Evolutionary conservation across 2,888 invertebrate genomes (phyloP).

Genomic region (Trachelus stipa): DNA sequence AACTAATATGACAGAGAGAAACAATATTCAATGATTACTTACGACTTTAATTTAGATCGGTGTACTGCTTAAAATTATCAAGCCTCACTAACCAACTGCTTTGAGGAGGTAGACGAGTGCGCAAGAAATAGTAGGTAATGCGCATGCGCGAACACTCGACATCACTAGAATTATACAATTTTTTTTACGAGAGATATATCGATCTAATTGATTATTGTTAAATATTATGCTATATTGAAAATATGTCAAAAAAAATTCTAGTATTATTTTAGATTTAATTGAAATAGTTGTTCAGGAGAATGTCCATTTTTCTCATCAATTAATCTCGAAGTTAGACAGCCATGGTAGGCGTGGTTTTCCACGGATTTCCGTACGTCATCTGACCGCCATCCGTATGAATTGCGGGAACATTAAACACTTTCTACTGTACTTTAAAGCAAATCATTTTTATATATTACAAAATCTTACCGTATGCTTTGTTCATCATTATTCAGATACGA

Average conservation of each 20-base stretch:
- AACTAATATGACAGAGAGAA: neutral
- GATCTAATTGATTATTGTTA: neutral
- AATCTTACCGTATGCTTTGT: neutral
- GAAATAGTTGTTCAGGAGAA: neutral
- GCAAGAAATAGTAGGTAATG: neutral
- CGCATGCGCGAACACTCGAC: constrained; percentile 40
- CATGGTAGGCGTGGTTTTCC: constrained; percentile 33
- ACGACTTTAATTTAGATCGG: constrained; percentile 44
- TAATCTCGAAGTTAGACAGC: constrained; percentile 36
- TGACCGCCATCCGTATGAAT: neutral
- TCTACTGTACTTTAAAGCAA: neutral
- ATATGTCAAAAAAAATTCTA: neutral
- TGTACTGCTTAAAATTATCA: constrained; percentile 43
- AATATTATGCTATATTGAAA: neutral
- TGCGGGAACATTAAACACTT: neutral
- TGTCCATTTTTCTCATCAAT: neutral
- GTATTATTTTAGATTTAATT: neutral
- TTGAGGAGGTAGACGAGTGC: constrained; percentile 18
- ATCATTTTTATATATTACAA: neutral
- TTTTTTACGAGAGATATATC: neutral
- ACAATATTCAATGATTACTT: constrained; percentile 32
- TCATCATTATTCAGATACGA: neutral
- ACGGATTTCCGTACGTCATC: constrained; percentile 22
- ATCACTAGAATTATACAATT: neutral
- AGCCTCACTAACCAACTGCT: constrained; percentile 40